Conservation (phyloP, 2,797 vertebrate genomes). For the Nyctibius grandis region DNA sequence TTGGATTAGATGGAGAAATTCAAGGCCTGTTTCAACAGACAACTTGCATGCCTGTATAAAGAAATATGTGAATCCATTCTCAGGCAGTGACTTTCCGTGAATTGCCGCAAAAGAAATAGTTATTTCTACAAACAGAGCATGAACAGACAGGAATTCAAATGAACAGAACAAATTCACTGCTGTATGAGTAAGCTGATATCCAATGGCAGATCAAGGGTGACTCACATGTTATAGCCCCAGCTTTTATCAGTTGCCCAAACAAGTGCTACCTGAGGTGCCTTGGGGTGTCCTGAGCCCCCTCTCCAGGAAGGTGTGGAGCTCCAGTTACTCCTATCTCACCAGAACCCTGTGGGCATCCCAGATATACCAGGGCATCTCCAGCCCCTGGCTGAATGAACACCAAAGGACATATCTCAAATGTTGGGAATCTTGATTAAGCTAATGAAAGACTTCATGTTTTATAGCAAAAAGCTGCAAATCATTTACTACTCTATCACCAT, state of each 20-base stretch:
- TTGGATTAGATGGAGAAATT: conserved; percentile 36
- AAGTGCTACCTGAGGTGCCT: not conserved
- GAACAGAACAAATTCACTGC: not conserved
- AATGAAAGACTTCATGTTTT: not conserved
- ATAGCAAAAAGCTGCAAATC: not conserved
- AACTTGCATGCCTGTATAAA: not conserved
- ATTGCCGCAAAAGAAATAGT: not conserved
- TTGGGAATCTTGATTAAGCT: not conserved
- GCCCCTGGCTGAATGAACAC: not conserved
- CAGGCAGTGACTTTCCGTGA: not conserved
- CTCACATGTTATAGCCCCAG: fast-evolving
- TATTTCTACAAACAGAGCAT: not conserved
- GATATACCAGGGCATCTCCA: not conserved
- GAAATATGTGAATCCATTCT: not conserved
- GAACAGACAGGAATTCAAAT: not conserved
- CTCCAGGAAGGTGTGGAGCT: fast-evolving
- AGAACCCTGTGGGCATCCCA: not conserved
- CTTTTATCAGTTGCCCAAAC: not conserved
- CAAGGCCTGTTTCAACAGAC: not conserved
- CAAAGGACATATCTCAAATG: not conserved
- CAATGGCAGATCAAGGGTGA: not conserved
- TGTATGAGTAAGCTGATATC: not conserved
- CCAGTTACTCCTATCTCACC: not conserved
- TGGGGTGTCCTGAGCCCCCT: not conserved
- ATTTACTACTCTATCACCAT: not conserved